Percentiles rank a stretch among this genome's conserved stretches.
These are phyloP conservation scores for Buphagus erythrorhynchus DNA, from an alignment of 2,797 vertebrate species.

Conservation along the genomic window DNA sequence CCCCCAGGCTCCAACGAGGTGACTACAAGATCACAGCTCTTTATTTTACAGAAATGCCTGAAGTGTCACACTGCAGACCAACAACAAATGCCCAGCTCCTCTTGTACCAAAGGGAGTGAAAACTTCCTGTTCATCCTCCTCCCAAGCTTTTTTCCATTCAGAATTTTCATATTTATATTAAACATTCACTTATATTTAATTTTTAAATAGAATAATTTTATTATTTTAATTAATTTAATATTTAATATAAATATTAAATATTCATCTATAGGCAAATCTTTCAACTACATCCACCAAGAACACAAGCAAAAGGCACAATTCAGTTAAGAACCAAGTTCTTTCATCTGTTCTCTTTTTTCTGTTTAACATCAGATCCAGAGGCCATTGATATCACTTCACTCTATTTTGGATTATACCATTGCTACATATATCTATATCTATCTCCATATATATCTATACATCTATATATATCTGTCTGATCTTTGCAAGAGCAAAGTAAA, in stretches of 20 bases:
- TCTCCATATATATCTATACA: neutral
- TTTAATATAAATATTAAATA: no score
- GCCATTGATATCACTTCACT: neutral
- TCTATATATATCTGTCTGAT: neutral
- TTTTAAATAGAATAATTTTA: no score
- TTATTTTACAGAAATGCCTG: neutral
- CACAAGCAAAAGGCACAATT: neutral
- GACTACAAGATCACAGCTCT: neutral
- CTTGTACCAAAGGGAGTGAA: neutral
- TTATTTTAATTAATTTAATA: no score
- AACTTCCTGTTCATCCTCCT: neutral
- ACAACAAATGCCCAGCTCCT: neutral
- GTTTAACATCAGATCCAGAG: neutral
- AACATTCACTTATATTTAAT: no score
- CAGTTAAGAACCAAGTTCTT: neutral
- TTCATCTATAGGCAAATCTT: neutral
- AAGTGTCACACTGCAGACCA: neutral
- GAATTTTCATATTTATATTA: neutral
- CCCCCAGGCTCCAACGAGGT: conserved; percentile 87
- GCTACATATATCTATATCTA: neutral
- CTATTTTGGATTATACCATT: neutral
- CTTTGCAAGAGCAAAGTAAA: neutral
- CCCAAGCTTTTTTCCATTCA: neutral
- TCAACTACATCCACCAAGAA: neutral
- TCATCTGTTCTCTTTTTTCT: neutral